Conservation (phyloP, 2,113 vertebrate genomes). For the Gopherus evgoodei region DNA sequence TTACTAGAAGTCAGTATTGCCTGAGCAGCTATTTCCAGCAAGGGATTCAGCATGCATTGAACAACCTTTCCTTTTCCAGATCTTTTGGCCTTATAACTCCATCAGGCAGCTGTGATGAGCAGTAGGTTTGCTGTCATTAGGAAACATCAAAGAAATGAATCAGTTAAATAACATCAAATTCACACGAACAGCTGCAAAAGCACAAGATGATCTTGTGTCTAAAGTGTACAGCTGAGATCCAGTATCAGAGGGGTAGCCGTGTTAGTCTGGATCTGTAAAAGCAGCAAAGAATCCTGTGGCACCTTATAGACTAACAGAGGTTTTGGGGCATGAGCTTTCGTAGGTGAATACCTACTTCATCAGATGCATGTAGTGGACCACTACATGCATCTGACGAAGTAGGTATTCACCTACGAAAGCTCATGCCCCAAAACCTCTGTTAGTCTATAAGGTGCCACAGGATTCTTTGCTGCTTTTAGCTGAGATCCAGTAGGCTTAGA, state of each 20-base stretch:
- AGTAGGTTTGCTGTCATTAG: not conserved
- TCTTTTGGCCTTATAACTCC: not conserved
- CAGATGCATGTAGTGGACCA: too few relatives aligned
- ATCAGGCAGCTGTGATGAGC: not conserved
- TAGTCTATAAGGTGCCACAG: too few relatives aligned
- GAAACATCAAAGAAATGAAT: not conserved
- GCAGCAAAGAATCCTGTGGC: too few relatives aligned
- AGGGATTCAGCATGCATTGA: not conserved
- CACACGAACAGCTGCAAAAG: not conserved
- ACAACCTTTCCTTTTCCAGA: not conserved
- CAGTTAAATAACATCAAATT: not conserved
- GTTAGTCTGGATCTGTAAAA: too few relatives aligned
- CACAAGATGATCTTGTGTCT: not conserved
- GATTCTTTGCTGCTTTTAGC: not conserved
- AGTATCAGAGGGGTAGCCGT: not conserved
- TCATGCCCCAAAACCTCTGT: too few relatives aligned
- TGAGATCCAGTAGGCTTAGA: not conserved
- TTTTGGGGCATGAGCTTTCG: too few relatives aligned
- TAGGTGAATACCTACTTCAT: too few relatives aligned
- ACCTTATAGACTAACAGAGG: too few relatives aligned
- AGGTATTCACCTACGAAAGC: too few relatives aligned
- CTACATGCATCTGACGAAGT: too few relatives aligned
- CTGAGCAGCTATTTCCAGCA: not conserved
- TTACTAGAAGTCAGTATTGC: not conserved
- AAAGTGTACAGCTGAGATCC: not conserved